These are phyloP conservation scores for Chrysochloris asiatica DNA, from an alignment of 2,113 vertebrate genomes.

Conservation along the genomic window DNA sequence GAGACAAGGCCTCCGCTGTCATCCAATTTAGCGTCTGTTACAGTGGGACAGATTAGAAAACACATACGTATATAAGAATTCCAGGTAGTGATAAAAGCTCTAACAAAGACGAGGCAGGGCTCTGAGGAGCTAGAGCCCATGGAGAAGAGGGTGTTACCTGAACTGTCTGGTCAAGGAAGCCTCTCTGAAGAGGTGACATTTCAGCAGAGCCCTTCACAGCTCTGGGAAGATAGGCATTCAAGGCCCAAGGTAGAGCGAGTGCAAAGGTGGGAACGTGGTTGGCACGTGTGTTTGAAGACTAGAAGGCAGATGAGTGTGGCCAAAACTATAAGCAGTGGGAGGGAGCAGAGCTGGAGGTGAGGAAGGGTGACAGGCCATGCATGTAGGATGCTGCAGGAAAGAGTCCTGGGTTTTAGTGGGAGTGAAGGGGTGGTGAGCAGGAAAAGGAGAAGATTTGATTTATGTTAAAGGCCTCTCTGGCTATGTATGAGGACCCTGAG, in stretches of 20 bases:
- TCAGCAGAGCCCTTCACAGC: not conserved
- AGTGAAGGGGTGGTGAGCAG: not conserved
- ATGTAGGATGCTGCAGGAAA: not conserved
- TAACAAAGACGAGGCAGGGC: slow-evolving; percentile 7
- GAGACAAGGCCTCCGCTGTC: not conserved
- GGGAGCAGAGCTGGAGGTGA: not conserved
- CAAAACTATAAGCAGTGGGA: not conserved
- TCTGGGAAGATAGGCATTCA: not conserved
- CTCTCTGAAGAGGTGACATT: not conserved
- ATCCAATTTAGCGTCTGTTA: slow-evolving; percentile 6
- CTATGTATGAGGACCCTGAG: not conserved
- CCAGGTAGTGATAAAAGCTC: not conserved
- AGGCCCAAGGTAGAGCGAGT: not conserved
- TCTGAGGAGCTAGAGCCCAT: not conserved
- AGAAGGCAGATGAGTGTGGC: not conserved
- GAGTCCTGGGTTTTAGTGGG: slow-evolving; percentile 4
- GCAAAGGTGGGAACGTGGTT: not conserved
- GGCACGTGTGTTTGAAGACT: not conserved
- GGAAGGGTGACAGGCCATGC: not conserved
- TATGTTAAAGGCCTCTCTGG: not conserved
- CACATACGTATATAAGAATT: not conserved
- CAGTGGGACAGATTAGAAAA: not conserved
- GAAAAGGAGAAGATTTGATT: not conserved
- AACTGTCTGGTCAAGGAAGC: not conserved
- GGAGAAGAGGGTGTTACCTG: not conserved